Percentiles rank a stretch among this genome's conserved stretches.
Evolutionary conservation across 2,888 invertebrate species (phyloP).

Genomic region (Hirudinaria manillensis): DNA sequence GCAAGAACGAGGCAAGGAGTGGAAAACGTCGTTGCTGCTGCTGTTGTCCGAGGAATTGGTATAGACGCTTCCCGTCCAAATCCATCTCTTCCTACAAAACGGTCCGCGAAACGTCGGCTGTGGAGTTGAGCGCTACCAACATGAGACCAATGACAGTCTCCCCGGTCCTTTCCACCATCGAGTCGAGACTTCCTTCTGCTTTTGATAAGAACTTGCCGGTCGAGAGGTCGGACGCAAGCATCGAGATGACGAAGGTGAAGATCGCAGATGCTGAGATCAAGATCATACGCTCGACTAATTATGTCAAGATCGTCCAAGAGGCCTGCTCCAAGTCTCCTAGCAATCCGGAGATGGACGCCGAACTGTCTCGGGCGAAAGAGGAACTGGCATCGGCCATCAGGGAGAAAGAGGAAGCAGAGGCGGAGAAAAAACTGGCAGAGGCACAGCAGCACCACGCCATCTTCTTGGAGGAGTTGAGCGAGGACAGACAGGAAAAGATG

Average conservation of each 20-base stretch:
- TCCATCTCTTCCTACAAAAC: conserved; percentile 38
- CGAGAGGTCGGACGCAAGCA: conserved; percentile 39
- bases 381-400: conserved; percentile 37
- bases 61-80: conserved; percentile 34
- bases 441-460: conserved; percentile 41
- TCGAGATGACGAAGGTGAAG: conserved; percentile 39
- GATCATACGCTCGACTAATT: conserved; percentile 39
- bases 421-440: conserved; percentile 40
- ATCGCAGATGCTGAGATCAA: conserved; percentile 40
- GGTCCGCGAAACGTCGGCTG: conserved; percentile 35
- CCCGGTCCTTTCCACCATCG: conserved; percentile 28
- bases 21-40: conserved; percentile 29
- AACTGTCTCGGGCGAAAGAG: conserved; percentile 38
- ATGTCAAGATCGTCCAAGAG: conserved; percentile 40
- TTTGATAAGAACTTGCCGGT: conserved; percentile 34
- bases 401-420: conserved; percentile 41
- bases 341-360: conserved; percentile 40
- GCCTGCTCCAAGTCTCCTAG: conserved; percentile 39
- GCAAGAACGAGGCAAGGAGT: neutral
- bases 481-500: conserved; percentile 40
- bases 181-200: conserved; percentile 30
- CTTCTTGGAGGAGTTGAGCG: conserved; percentile 40
- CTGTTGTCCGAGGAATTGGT: conserved; percentile 35
- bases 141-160: conserved; percentile 14
- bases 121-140: conserved; percentile 33